Base-by-base conservation (phyloP, 2,888 invertebrate species). In the Rotaria socialis region DNA sequence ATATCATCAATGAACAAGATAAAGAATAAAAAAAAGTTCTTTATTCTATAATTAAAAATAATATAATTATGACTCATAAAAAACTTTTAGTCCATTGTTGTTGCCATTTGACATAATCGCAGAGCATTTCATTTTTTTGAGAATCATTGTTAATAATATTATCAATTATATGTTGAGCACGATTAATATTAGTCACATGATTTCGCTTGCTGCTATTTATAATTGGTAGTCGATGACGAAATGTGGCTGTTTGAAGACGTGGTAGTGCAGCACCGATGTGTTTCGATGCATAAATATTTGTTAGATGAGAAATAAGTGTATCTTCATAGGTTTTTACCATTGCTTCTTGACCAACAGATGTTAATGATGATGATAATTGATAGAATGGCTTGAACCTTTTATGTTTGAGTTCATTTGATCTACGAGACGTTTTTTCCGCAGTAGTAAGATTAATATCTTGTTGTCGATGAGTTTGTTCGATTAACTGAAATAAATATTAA, bases 351-450 rank as follows among this genome's bases (percentile, higher is more conserved):
- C 67, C 67, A 67, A 41, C 6, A 6, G 67, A 35, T 35, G 67
- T 67, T 67, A 67, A 35, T 19, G 67, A n/a, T 14, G 67, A 67
- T 67, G 67, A 67, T 14, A 67, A 67, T 35, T 67, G 67, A 67
- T 35, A 41, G 14, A 16, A 67, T 67, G 67, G 5, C 19, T 67
- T 19, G 14, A 7, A 19, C 4, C 35, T 19, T 19, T 35, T 67
- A 16, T 67, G 16, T 19, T 67, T 35, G 0, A 67, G 2, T 35
- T 11, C 6, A 19, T 67, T 5, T 7, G 67, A 67, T 41, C 5
- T 27, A 67, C 35, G 19, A 41, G 35, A 6, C 19, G 6, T 67
- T 7, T 27, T 35, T 67, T 67, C 35, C 4, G 35, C 6, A 7
- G 5, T 67, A 19, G 35, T 11, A 24, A 24, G 8, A 56, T 24